Base-by-base conservation (phyloP, 2,888 invertebrate species). In the Cyclophora punctaria region DNA sequence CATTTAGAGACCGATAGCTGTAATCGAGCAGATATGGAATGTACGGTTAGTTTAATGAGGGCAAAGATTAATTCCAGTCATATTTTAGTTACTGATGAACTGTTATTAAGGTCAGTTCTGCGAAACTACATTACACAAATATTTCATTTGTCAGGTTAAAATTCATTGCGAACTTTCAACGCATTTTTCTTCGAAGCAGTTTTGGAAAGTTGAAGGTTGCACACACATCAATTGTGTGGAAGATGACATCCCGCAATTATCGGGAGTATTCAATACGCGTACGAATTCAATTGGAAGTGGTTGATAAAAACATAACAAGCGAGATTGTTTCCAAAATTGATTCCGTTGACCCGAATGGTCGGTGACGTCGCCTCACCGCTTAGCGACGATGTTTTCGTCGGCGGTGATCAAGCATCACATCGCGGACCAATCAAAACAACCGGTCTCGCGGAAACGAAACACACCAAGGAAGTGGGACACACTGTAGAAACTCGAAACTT, bases 401-500 rank as follows among this genome's bases (percentile, higher is more conserved):
- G 69, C 66, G 61, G 67, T 63, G 65, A 74, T 75, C 72, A 72
- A 69, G 70, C 20, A 20, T 20, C 20, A 56, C 55, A 73, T 73
- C 70, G 70, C 67, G 67, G 62, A 59, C 63, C 64, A 71, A 76
- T 78, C 74, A 71, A 71, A 74, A 69, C 68, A 80, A 83, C 80
- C 78, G 78, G 79, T 78, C 70, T 63, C 65, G 57, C 68, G 69
- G 70, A 77, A 76, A 75, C 69, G 62, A 69, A 76, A 75, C 74
- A 68, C 62, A 63, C 60, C 53, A 61, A 66, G 73, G 75, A 83
- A 82, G 81, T 82, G 65, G 82, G 72, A 67, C 83, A 75, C 58
- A 60, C 61, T 64, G 75, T 80, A 83, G 80, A 83, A 83, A 84
- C 76, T 81, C 72, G 63, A 69, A 69, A 71, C 67, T 66, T 60